Evolutionary conservation across 2,888 invertebrate genomes (phyloP).

Genomic region (Cepaea hortensis): DNA sequence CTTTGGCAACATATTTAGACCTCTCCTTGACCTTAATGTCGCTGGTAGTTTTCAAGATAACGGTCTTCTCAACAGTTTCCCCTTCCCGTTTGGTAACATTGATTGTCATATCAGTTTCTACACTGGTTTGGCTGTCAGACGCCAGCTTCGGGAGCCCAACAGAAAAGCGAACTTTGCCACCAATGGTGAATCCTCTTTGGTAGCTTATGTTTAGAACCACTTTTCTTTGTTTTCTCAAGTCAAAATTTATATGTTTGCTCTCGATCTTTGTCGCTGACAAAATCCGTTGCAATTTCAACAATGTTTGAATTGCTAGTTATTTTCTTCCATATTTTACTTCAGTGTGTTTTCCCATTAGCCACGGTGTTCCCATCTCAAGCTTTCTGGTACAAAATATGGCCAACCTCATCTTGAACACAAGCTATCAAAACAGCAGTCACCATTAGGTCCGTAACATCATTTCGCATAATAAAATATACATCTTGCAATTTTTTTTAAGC

Average conservation of each 20-base stretch:
- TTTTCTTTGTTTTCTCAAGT: slow-evolving; percentile 52
- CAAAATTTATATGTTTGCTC: slow-evolving; percentile 54
- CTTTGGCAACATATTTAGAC: slow-evolving; percentile 50
- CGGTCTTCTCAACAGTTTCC: slow-evolving; percentile 51
- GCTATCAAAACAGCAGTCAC: no score
- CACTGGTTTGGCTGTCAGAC: slow-evolving; percentile 24
- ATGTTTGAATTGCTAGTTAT: background rate
- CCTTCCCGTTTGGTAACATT: slow-evolving; percentile 50
- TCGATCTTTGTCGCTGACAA: slow-evolving; percentile 49
- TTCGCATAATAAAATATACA: no score
- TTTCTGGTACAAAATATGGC: background rate
- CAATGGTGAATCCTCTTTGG: slow-evolving; percentile 53
- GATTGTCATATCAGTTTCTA: slow-evolving; percentile 46
- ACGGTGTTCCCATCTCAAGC: background rate
- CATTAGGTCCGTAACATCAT: no score
- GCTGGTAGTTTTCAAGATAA: slow-evolving; percentile 53
- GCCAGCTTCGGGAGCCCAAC: slow-evolving; percentile 49
- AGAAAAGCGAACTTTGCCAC: slow-evolving; percentile 48
- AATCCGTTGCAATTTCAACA: slow-evolving; percentile 49
- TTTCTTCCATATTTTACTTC: background rate
- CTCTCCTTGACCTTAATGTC: slow-evolving; percentile 50
- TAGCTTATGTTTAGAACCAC: slow-evolving; percentile 49
- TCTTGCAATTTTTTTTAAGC: no score
- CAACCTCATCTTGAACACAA: background rate
- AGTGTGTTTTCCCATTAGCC: background rate